Base-by-base conservation (phyloP, 2,888 invertebrate species). In the Scaptomyza caliginosa region DNA sequence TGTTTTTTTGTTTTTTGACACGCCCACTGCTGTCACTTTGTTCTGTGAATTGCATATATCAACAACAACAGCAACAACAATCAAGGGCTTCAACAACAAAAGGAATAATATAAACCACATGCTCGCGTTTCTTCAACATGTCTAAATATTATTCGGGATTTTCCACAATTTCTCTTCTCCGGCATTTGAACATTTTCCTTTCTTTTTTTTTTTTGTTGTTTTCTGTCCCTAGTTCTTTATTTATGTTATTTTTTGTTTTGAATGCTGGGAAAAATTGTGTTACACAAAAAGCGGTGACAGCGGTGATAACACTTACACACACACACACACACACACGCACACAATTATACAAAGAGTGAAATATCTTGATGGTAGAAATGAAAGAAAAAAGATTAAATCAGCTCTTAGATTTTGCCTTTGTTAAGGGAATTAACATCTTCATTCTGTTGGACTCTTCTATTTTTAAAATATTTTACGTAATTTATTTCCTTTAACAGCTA, bases 91-190 rank as follows among this genome's bases (percentile, higher is more conserved):
- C 34, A 59, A 50, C 30, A 66, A 45, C 40, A 55, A 51, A 43
- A 19, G 26, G 19, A 43, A 45, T 34, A 59, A 52, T 32, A 56
- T 58, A 49, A 50, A 51, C 50, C 62, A 67, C 62, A 72, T 72
- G 62, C 42, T 59, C 42, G 54, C 54, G 68, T 46, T 16, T 38
- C 40, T 52, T 68, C 56, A 30, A 39, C 36, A 68, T 68, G 74
- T 54, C 30, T 46, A 60, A 75, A 79, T 75, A 67, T 85, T 78
- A 76, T 85, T 65, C 86, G 68, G 80, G 60, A 43, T 54, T 67
- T 51, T 55, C 39, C 62, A 45, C 39, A 32, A n/a, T n/a, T n/a
- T n/a, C n/a, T n/a, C n/a, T n/a, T n/a, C n/a, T 4, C 17, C 3
- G 21, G 30, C 39, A 38, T 38, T 50, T 55, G 34, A 54, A 39